Evolutionary conservation across 2,888 invertebrate genomes (phyloP), one percentile per base, ranked within the genome.

Genomic region (Rhingia rostrata): DNA sequence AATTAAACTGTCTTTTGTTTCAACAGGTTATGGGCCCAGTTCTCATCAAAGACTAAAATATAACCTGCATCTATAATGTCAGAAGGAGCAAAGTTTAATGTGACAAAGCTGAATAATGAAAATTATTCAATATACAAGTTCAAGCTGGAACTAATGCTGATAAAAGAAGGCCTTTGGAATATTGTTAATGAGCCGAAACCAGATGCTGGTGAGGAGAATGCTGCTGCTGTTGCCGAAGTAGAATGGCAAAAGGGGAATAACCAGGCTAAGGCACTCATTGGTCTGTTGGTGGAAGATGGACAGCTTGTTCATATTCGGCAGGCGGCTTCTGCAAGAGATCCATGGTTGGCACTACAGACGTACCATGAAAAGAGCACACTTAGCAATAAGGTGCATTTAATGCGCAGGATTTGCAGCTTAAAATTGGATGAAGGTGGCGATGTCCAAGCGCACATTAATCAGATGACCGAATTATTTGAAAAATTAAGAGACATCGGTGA

Each of bases 141-240:
- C 60, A 60, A 60, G 43, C 30, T 49, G 9, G 51, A 78, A 64
- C 47, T 78, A 41, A 7, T 78, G 35, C 58, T 70, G 51, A 53
- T 56, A 10, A 78, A 64, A 35, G 63, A 78, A 70, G 70, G 61
- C 3, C 12, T 64, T 14, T 78, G 64, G 51, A 10, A 64, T 30
- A 53, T 39, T 35, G 67, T 61, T 12, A 43, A 49, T 33, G 45
- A 35, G 37, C 37, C 37, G 3, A 37, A 37, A 37, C 37, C 3
- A 37, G 37, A 37, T n/a, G n/a, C n/a, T n/a, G 37, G 37, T 37
- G 37, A 2, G 37, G 37, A 7, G 3, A 37, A 37, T 45, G 45
- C 7, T 45, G 45, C 12, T 45, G n/a, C 12, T 45, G 7, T n/a
- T 45, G 45, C 45, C n/a, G 45, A 45, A 45, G 12, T 45, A 10